Base-by-base conservation (phyloP, 1,140 invertebrate genomes). In the Nixonia krombeini region DNA sequence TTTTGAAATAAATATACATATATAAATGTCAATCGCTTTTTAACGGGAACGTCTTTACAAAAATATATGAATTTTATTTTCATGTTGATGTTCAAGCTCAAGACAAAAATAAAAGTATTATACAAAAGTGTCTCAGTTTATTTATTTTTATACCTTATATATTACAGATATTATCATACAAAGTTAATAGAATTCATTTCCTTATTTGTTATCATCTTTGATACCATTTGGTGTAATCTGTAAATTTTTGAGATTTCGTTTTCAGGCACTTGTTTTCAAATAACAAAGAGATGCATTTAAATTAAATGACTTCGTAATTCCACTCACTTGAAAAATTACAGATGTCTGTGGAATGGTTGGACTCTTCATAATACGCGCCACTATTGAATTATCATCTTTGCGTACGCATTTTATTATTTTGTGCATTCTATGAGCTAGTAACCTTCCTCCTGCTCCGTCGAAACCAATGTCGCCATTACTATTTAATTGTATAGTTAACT, bases 161-260 rank as follows among this genome's bases (percentile, higher is more conserved):
- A 46, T 35, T 21, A 21, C 35, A 47, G 45, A 21, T 0, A 40
- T 16, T 44, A 31, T 15, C 16, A 26, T 51, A 13, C 7, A 40
- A 13, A 40, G n/a, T 40, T 18, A 28, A 26, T 40, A 45, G 26
- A 21, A 25, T 25, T 1, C 3, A 16, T 40, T 29, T 61, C 29
- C 9, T 53, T 74, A 57, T 82, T 78, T 82, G 66, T 79, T 68
- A 79, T 49, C 4, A 79, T 86, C 85, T 75, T 85, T 82, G 47
- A 87, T 83, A 7, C 87, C 86, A 21, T 86, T 82, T 33, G 70
- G 18, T 12, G 81, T 86, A 59, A 87, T 85, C 86, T 87, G 78
- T 49, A 74, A 82, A 85, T 42, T 26, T 45, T 29, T 35, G n/a
- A n/a, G 56, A 17, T 31, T 5, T 31, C 13, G 12, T 13, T 3